phyloP scores from a whole-genome alignment of 1,140 invertebrate genomes.

The Pseudomyrmex concolor region DNA sequence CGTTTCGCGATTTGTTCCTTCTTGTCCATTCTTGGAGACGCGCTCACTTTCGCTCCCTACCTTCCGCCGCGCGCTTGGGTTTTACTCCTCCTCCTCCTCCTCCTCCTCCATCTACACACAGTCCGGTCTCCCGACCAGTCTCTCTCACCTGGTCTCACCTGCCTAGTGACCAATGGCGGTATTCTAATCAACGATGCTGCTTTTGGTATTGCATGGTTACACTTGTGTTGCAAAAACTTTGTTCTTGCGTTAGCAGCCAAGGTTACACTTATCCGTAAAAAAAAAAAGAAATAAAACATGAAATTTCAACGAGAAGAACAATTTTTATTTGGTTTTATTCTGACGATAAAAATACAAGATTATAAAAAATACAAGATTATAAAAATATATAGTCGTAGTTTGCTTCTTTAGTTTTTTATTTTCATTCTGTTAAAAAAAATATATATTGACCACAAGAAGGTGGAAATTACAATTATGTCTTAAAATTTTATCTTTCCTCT shows the following conservation, averaged over 20 bases:
- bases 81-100: no score
- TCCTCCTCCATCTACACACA: constrained; percentile 60
- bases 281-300: no score
- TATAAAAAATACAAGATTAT: neutral
- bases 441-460: neutral
- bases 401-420: neutral
- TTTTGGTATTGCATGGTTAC: constrained; percentile 33
- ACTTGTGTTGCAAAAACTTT: neutral
- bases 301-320: neutral
- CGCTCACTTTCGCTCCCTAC: constrained; percentile 84
- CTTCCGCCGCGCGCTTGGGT: constrained; percentile 23
- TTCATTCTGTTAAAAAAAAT: neutral
- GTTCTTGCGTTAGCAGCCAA: neutral
- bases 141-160: constrained; percentile 45
- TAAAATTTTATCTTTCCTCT: neutral
- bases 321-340: neutral
- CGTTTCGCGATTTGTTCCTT: constrained; percentile 74
- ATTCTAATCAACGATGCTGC: constrained; percentile 4
- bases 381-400: neutral
- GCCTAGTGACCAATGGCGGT: constrained; percentile 12
- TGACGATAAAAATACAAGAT: neutral
- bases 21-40: constrained; percentile 84
- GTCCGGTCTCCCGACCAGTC: constrained; percentile 42
- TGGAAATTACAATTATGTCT: neutral
- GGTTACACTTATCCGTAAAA: neutral